These are phyloP conservation scores for Drosophila hydei DNA, from an alignment of 1,140 invertebrate genomes.

Conservation along the genomic window DNA sequence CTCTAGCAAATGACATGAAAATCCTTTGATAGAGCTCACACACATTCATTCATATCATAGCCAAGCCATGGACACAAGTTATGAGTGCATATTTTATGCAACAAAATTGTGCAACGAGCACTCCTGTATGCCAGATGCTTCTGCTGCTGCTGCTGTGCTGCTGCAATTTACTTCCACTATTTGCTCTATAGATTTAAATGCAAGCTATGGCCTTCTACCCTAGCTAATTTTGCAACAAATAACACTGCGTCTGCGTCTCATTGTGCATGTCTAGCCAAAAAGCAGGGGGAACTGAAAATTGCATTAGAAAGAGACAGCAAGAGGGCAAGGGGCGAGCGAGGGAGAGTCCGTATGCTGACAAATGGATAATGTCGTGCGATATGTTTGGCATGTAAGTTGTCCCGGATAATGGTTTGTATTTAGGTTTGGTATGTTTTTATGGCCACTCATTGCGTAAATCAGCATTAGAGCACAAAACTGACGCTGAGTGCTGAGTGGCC, in stretches of 20 bases:
- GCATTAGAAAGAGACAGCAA: not conserved
- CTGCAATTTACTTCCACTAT: constrained; percentile 2
- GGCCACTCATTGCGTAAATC: constrained; percentile 43
- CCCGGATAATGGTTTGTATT: constrained; percentile 48
- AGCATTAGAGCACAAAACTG: constrained; percentile 34
- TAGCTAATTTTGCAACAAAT: constrained; percentile 21
- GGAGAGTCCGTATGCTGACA: constrained; percentile 20
- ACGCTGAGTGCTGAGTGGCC: constrained; percentile 13
- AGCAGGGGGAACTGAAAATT: not conserved
- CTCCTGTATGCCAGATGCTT: constrained; percentile 4
- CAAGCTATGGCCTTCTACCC: constrained; percentile 24
- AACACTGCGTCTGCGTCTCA: constrained; percentile 8
- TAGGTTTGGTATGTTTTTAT: constrained; percentile 40
- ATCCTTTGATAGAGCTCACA: constrained; percentile 63
- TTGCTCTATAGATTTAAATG: constrained; percentile 39
- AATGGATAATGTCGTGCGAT: constrained; percentile 60
- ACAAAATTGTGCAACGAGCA: constrained; percentile 46
- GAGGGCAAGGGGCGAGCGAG: not conserved
- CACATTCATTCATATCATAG: constrained; percentile 69
- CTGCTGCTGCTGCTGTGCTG: too few relatives aligned
- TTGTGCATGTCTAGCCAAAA: constrained; percentile 16
- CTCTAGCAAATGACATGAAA: constrained; percentile 68
- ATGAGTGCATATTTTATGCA: constrained; percentile 64
- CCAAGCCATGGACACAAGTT: constrained; percentile 50
- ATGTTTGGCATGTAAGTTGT: constrained; percentile 57